Evolutionary conservation across 1,140 invertebrate species (phyloP).

Genomic region (Ephestia elutella): DNA sequence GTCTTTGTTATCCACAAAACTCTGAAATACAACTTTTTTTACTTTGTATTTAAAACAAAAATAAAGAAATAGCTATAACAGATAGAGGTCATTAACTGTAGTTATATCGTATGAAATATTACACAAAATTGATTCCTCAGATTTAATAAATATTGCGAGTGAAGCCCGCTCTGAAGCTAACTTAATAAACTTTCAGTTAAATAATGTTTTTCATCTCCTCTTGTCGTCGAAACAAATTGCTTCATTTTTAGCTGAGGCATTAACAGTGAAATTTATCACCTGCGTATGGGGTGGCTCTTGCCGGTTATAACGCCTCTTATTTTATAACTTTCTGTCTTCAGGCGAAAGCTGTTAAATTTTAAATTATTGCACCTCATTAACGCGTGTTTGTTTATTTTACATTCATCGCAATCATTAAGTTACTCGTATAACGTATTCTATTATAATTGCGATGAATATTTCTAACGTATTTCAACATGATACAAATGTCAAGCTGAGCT

Average conservation of each 20-base stretch:
- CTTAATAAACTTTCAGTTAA: constrained; percentile 55
- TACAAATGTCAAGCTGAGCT: too few relatives aligned
- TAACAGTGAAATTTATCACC: constrained; percentile 59
- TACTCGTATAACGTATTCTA: too few relatives aligned
- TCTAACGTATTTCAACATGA: too few relatives aligned
- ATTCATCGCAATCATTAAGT: too few relatives aligned
- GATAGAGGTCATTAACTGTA: too few relatives aligned
- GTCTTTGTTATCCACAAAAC: too few relatives aligned
- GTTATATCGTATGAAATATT: too few relatives aligned
- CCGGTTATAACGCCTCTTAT: constrained; percentile 19
- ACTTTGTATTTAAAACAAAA: too few relatives aligned
- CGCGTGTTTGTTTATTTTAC: background rate
- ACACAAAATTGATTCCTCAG: background rate
- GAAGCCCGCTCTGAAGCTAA: constrained; percentile 14
- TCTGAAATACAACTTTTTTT: too few relatives aligned
- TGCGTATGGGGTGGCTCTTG: constrained; percentile 36
- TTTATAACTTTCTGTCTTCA: constrained; percentile 8
- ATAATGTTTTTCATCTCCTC: constrained; percentile 68
- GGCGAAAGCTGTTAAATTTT: background rate
- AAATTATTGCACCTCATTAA: background rate
- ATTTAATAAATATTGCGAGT: constrained; percentile 6
- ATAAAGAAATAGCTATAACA: too few relatives aligned
- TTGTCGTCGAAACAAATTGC: constrained; percentile 61
- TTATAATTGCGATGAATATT: too few relatives aligned
- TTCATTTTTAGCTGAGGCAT: constrained; percentile 57